A percentile compares a stretch with the other conserved stretches of the same genome.
Evolutionary conservation across 2,113 vertebrate species (phyloP).

Genomic region (Myrmecophaga tridactyla): DNA sequence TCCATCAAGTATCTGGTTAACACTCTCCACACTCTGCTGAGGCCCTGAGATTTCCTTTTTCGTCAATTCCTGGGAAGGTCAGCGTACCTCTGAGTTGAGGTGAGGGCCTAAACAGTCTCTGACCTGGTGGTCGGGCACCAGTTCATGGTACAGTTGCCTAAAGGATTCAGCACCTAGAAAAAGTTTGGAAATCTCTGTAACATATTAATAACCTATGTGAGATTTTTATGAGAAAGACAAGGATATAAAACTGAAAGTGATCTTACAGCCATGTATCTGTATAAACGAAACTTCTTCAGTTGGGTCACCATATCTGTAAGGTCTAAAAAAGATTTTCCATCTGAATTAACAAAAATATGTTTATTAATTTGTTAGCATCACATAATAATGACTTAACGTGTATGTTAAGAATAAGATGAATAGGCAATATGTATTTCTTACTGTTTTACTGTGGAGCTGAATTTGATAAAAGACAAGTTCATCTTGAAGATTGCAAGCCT

Average conservation of each 20-base stretch:
- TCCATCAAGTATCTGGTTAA: neutral
- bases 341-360: neutral
- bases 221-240: neutral
- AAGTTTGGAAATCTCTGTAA: neutral
- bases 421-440: neutral
- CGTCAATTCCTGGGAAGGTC: neutral
- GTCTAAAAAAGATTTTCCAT: neutral
- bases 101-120: neutral
- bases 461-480: neutral
- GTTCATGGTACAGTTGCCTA: neutral
- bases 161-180: neutral
- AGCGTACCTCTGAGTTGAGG: neutral
- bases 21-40: neutral
- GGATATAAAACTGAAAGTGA: neutral
- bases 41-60: neutral
- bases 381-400: neutral
- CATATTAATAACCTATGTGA: neutral
- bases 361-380: neutral
- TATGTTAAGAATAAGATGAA: neutral
- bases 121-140: neutral
- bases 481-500: neutral
- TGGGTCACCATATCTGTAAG: neutral
- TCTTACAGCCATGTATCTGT: neutral
- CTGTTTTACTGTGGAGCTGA: neutral
- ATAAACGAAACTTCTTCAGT: neutral